Evolutionary conservation across 2,888 invertebrate species (phyloP), one percentile per base, ranked within the genome.

Genomic region (Drosophila pseudotalamancana): DNA sequence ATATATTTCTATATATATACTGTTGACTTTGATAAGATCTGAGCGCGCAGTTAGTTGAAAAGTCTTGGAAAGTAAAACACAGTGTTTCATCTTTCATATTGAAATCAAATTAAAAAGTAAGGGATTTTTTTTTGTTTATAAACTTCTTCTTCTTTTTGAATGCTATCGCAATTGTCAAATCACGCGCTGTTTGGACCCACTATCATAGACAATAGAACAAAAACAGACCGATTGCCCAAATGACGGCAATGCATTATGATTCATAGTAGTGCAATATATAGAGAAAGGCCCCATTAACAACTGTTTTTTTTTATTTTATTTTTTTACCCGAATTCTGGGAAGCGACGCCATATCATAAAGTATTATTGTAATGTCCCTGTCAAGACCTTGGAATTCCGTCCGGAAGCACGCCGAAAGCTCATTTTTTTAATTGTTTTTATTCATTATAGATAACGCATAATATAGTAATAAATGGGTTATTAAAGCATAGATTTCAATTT

Each of bases 211-310:
- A 51, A 45, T 46, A 27, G 16, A 27, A 12, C 3, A 8, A 6
- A 16, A 8, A 43, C 14, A 27, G 21, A 1, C 18, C 18, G 12
- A 5, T 43, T 6, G 5, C 14, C 9, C 35, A 16, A 25, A 31
- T 57, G 59, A 51, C 51, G 48, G 11, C 6, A 46, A 16, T 56
- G 23, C 18, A 34, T 18, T 18, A 14, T 70, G 68, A 73, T 60
- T 70, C 68, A 73, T 31, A 1, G 6, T 40, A 32, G 40, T 54
- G 69, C 54, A 73, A 54, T 64, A 16, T 1, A 6, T 3, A n/a
- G n/a, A n/a, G n/a, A n/a, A n/a, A 12, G 19, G 23, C 23, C 2
- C 25, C 5, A 42, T 23, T 31, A 56, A 18, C 46, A 57, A 67
- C 14, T 48, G 31, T 67, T 48, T 54, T 64, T 27, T 32, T 4